Evolutionary conservation across 2,797 vertebrate genomes (phyloP).

Genomic region (Oryzias sinensis): DNA sequence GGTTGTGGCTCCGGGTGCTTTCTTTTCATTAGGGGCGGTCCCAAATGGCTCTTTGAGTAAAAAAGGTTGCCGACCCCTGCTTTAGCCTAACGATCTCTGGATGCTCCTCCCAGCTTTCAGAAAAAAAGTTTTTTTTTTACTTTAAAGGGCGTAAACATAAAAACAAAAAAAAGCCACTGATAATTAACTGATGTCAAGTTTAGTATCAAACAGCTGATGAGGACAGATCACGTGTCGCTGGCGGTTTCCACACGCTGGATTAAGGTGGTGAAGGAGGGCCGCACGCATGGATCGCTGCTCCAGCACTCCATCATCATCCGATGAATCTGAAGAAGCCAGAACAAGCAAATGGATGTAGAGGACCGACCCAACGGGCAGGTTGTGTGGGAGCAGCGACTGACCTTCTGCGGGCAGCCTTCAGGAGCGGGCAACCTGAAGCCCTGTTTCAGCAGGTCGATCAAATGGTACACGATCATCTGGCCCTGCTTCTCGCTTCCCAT

Average conservation of each 20-base stretch:
- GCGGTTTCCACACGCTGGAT: constrained; percentile 80
- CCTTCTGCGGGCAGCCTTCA: constrained; percentile 87
- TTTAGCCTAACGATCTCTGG: neutral
- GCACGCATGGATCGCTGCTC: constrained; percentile 78
- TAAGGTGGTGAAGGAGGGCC: constrained; percentile 87
- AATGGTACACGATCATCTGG: constrained; percentile 98
- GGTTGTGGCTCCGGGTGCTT: too few species aligned
- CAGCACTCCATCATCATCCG: constrained; percentile 91
- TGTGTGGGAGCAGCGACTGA: constrained; percentile 46
- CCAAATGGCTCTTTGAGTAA: too few species aligned
- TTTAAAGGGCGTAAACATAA: neutral
- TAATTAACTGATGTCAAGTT: neutral
- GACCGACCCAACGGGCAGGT: neutral
- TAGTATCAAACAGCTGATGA: constrained; percentile 14
- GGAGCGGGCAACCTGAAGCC: constrained; percentile 87
- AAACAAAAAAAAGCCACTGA: neutral
- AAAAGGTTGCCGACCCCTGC: too few species aligned
- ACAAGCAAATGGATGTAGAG: neutral
- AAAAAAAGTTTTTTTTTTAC: neutral
- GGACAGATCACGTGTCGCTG: constrained; percentile 75
- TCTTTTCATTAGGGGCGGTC: too few species aligned
- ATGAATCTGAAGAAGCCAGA: constrained; percentile 78
- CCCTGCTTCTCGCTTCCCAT: constrained; percentile 98
- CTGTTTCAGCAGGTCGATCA: constrained; percentile 89
- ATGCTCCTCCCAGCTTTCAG: too few species aligned